phyloP scores from a whole-genome alignment of 2,888 invertebrate genomes.

The Griposia aprilina region DNA sequence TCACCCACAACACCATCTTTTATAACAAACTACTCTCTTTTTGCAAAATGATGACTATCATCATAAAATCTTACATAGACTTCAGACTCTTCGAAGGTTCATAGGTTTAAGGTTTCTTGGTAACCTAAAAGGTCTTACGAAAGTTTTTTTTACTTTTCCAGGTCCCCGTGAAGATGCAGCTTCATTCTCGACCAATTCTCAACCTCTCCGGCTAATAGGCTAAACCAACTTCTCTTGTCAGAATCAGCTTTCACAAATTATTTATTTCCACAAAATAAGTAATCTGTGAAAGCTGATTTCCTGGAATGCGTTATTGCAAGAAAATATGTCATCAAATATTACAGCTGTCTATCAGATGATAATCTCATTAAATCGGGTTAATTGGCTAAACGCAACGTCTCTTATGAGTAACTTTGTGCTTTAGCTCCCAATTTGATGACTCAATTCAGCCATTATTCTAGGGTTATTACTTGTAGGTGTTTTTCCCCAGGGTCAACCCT shows the following conservation, averaged over 20 bases:
- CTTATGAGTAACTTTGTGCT: background rate
- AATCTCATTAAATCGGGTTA: constrained; percentile 18
- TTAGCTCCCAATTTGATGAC: constrained; percentile 22
- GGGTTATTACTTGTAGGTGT: constrained; percentile 8
- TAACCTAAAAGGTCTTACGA: background rate
- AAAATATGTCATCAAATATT: background rate
- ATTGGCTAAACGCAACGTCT: constrained; percentile 17
- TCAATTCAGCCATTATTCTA: background rate
- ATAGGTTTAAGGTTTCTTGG: background rate
- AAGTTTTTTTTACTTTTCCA: constrained; percentile 4
- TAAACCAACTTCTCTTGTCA: background rate
- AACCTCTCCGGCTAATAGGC: background rate
- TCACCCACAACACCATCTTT: background rate
- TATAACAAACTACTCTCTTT: background rate
- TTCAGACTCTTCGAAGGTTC: background rate
- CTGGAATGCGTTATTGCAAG: background rate
- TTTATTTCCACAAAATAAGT: constrained; percentile 35
- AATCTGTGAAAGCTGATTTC: constrained; percentile 54
- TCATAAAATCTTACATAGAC: background rate
- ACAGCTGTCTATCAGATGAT: background rate
- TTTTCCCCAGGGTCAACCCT: background rate
- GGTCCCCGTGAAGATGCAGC: constrained; percentile 9
- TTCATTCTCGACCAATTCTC: background rate
- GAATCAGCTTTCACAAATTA: constrained; percentile 53
- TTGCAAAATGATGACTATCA: background rate